These are phyloP conservation scores for Cremastobaeus sp. DNA, from an alignment of 2,888 invertebrate species.

Conservation along the genomic window DNA sequence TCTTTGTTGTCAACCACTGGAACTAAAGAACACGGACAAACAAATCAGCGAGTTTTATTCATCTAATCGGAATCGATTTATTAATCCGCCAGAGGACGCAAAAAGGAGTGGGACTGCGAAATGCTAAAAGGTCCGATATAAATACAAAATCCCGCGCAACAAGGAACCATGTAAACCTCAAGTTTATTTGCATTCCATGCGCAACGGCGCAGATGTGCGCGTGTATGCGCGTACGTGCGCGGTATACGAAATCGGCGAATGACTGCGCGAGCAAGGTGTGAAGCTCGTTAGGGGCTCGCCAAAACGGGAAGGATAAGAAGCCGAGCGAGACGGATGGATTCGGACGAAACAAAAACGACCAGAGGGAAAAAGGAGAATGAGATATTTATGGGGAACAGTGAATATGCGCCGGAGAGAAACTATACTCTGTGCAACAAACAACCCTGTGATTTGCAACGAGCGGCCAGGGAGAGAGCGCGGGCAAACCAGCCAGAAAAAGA, in stretches of 20 bases:
- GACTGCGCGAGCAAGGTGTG: conserved; percentile 48
- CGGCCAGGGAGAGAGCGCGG: neutral
- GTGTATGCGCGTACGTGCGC: conserved; percentile 44
- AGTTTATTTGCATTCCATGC: conserved; percentile 53
- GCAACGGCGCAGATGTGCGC: conserved; percentile 23
- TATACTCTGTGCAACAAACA: conserved; percentile 41
- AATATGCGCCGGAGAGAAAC: conserved; percentile 31
- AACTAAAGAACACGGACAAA: conserved; percentile 14
- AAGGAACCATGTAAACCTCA: conserved; percentile 50
- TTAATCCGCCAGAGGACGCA: conserved; percentile 21
- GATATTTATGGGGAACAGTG: conserved; percentile 48
- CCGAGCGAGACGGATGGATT: conserved; percentile 37
- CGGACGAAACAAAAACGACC: conserved; percentile 29
- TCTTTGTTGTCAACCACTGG: no score
- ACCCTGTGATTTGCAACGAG: conserved; percentile 50
- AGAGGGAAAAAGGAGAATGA: conserved; percentile 36
- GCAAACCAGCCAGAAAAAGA: conserved; percentile 11
- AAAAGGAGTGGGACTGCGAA: conserved; percentile 14
- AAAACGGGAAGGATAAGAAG: conserved; percentile 46
- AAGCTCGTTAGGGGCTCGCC: conserved; percentile 54
- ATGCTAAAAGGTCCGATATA: conserved; percentile 39
- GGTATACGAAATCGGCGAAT: conserved; percentile 34
- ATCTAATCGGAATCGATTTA: conserved; percentile 46
- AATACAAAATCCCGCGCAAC: conserved; percentile 59
- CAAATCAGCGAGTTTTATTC: conserved; percentile 31